These are phyloP conservation scores for Phainopepla nitens DNA, from an alignment of 2,113 vertebrate genomes.

Conservation along the genomic window DNA sequence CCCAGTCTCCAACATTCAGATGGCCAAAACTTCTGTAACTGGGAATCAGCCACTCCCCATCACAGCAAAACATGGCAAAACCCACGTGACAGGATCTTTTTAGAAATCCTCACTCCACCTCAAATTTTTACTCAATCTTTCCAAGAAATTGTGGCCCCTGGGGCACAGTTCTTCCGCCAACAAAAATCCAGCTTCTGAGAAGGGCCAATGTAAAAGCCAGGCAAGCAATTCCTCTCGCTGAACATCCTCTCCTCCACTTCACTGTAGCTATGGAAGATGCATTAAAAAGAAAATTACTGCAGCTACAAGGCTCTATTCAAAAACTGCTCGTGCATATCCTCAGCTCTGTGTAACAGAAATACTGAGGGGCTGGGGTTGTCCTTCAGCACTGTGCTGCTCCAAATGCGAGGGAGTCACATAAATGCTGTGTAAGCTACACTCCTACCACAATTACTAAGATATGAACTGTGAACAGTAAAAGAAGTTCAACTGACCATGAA, in stretches of 20 bases:
- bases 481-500: neutral
- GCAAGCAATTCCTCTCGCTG: neutral
- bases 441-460: neutral
- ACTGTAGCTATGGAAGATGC: neutral
- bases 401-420: neutral
- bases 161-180: neutral
- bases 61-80: neutral
- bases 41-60: neutral
- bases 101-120: neutral
- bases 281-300: neutral
- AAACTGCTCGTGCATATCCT: neutral
- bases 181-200: neutral
- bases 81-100: rapidly evolving
- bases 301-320: neutral
- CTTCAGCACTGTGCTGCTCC: neutral
- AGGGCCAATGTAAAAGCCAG: neutral
- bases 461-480: neutral
- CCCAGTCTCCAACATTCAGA: neutral
- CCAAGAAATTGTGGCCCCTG: neutral
- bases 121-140: neutral
- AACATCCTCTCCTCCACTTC: neutral
- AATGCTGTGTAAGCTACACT: neutral
- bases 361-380: neutral
- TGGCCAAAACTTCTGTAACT: neutral
- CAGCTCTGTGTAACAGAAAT: neutral